Conservation (phyloP, 2,888 invertebrate genomes). For the Heliconius charithonia region DNA sequence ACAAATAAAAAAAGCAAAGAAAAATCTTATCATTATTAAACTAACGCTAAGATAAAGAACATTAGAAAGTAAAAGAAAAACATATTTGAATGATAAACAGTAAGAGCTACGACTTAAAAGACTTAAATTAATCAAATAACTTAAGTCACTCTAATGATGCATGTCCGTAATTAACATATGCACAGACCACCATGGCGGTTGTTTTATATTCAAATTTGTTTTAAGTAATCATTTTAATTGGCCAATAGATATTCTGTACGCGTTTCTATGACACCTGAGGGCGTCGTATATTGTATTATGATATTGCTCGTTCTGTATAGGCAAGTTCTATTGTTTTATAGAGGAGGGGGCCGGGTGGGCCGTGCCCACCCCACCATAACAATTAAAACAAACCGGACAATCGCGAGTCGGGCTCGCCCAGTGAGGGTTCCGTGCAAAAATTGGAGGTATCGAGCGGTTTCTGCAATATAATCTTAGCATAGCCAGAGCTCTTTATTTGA, state of each 20-base stretch:
- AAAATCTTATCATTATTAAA: background rate
- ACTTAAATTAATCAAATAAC: conserved; percentile 17
- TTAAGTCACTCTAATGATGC: conserved; percentile 20
- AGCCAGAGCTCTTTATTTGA: no score
- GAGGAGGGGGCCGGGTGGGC: no score
- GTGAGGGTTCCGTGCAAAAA: no score
- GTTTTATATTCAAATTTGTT: conserved; percentile 25
- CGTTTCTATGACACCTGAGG: conserved; percentile 1
- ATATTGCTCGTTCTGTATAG: background rate
- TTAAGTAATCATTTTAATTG: conserved; percentile 20
- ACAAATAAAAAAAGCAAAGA: background rate
- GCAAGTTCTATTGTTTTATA: background rate
- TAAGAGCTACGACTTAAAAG: background rate
- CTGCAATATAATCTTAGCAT: no score
- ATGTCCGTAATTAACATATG: conserved; percentile 25
- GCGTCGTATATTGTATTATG: background rate
- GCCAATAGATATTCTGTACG: background rate
- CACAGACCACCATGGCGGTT: conserved; percentile 21
- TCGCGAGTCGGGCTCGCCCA: no score
- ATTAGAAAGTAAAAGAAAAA: background rate
- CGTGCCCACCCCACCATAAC: no score
- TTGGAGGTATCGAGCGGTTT: no score
- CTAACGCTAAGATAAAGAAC: background rate
- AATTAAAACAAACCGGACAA: no score
- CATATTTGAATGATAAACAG: background rate